Conservation (phyloP, 2,113 vertebrate genomes). For the Rhombomys opimus region DNA sequence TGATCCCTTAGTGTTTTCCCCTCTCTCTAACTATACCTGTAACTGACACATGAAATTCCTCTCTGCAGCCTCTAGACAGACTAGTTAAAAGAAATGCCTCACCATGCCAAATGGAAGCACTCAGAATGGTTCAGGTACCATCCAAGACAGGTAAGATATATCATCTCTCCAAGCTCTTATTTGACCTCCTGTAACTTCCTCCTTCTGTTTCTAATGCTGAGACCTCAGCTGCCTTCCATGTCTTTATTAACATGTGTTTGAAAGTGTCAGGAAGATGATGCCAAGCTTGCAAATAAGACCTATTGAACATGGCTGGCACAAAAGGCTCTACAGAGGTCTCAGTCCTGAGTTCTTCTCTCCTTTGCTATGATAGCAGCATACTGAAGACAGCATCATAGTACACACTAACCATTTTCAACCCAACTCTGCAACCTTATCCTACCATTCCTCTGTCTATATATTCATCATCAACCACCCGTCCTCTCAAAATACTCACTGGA, state of each 20-base stretch:
- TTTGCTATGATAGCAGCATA: neutral
- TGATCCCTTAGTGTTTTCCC: neutral
- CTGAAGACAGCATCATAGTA: neutral
- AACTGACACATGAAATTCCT: neutral
- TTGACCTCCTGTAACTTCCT: neutral
- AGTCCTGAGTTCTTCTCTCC: neutral
- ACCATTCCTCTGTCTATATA: neutral
- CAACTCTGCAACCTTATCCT: neutral
- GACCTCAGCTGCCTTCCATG: neutral
- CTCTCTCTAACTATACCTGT: neutral
- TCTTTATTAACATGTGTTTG: neutral
- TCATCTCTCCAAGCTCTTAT: neutral
- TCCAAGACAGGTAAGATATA: neutral
- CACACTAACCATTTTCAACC: neutral
- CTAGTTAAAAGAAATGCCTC: neutral
- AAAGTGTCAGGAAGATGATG: neutral
- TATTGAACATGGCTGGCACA: neutral
- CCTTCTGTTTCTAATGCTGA: neutral
- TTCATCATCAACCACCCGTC: neutral
- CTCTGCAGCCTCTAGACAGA: neutral
- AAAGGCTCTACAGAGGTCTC: neutral
- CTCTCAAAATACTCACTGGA: neutral
- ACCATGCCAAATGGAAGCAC: neutral
- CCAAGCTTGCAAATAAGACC: neutral
- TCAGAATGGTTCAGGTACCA: neutral